Percentiles rank a stretch among this genome's conserved stretches.
These are phyloP conservation scores for Sebastes reedi DNA, from an alignment of 2,797 vertebrate genomes.

Conservation along the genomic window DNA sequence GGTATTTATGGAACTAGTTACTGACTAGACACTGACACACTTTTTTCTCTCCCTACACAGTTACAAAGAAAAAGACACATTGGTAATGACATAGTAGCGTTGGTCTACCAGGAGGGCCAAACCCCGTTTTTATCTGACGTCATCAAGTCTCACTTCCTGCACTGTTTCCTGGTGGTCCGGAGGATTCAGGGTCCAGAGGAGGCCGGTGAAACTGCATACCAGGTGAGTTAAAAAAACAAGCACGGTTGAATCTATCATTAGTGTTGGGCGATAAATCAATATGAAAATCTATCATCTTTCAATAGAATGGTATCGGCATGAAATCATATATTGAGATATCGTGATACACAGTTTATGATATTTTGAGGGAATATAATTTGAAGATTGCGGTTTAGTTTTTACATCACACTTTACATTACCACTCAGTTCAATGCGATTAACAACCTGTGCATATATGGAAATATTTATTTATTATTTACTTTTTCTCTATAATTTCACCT, in stretches of 20 bases:
- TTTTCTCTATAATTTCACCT: too few species aligned
- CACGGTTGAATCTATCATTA: background rate
- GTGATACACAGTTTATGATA: too few species aligned
- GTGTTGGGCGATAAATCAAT: too few species aligned
- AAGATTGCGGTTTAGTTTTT: too few species aligned
- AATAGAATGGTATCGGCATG: too few species aligned
- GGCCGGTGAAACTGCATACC: constrained; percentile 63
- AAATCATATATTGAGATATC: too few species aligned
- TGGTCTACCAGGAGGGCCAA: constrained; percentile 92
- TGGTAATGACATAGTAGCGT: constrained; percentile 91
- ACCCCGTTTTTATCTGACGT: constrained; percentile 90
- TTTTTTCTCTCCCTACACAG: constrained; percentile 63
- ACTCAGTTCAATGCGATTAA: too few species aligned
- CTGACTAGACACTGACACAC: background rate
- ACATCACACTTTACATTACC: too few species aligned
- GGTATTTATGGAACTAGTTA: background rate
- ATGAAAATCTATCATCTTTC: too few species aligned
- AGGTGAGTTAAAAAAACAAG: constrained; percentile 54
- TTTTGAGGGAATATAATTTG: too few species aligned
- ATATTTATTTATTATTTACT: too few species aligned
- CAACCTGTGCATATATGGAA: too few species aligned
- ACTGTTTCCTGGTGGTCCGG: constrained; percentile 89
- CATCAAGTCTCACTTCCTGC: constrained; percentile 92
- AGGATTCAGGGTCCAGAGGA: constrained; percentile 63
- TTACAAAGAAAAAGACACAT: constrained; percentile 94